phyloP scores from a whole-genome alignment of 2,113 vertebrate genomes.

The Oenanthe melanoleuca region DNA sequence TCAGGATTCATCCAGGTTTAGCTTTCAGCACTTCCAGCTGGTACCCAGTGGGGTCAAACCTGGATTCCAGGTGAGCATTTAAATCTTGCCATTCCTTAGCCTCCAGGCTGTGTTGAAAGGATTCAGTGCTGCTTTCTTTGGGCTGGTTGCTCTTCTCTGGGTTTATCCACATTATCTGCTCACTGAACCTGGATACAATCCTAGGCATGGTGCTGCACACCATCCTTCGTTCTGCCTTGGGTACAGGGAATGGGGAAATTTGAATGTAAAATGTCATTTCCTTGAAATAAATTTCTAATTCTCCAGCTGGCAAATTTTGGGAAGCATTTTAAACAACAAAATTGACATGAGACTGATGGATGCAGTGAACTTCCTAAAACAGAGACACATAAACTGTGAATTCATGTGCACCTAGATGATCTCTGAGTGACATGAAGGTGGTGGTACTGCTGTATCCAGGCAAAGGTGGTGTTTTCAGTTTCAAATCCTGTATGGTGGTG shows the following conservation, averaged over 20 bases:
- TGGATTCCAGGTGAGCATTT: not conserved
- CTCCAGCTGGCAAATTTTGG: not conserved
- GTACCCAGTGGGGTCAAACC: not conserved
- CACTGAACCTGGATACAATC: not conserved
- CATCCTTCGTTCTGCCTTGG: not conserved
- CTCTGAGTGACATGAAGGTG: not conserved
- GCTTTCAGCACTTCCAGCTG: not conserved
- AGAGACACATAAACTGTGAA: not conserved
- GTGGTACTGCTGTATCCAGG: rapidly evolving
- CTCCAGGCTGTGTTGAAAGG: not conserved
- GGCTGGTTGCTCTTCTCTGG: not conserved
- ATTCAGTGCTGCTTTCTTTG: not conserved
- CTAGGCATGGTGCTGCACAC: rapidly evolving
- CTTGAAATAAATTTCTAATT: not conserved
- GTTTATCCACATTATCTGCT: not conserved
- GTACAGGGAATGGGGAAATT: not conserved
- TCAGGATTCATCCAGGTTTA: not conserved
- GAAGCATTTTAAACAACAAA: not conserved
- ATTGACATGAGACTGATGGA: not conserved
- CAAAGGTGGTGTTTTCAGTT: not conserved
- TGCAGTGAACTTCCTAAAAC: not conserved
- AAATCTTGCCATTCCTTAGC: not conserved
- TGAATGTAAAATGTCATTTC: rapidly evolving
- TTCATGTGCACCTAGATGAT: not conserved
- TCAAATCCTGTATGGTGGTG: too few relatives aligned